Base-by-base conservation (phyloP, 2,797 vertebrate species). In the Decapterus maruadsi region DNA sequence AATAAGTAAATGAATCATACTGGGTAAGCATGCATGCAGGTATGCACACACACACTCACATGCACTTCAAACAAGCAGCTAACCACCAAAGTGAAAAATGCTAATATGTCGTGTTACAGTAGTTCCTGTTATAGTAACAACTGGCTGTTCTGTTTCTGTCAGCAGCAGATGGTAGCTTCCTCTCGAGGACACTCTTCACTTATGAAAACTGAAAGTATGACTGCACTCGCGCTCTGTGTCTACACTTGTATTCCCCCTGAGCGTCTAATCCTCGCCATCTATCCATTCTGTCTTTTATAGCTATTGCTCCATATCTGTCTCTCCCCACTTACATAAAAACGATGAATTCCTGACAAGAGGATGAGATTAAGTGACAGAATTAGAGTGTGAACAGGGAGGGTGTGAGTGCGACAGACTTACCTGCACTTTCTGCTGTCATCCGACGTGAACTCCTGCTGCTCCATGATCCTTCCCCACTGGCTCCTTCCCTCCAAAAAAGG, bases 401-500 rank as follows among this genome's bases (percentile, higher is more conserved):
- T 58, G 8, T 53, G 45, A 40, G 63, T 48, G 69, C 40, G n/a
- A 70, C 20, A 68, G 57, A 70, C 87, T 87, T 92, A 94, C 94
- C 93, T 94, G 85, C 66, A 78, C 85, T 68, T 83, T 81, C 71
- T 84, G 86, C 79, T 77, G 83, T 90, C 91, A 93, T 94, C 87
- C 90, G 86, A 87, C 86, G 81, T 85, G 68, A 88, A 80, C 85
- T 91, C 87, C 80, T 62, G 79, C 86, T 77, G 71, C 88, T 93
- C 84, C 89, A 26, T 26, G 26, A 94, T 92, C 68, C 31, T 60
- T 68, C 74, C 68, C 58, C 14, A 34, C 31, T 17, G 16, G 42
- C 54, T 76, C 48, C 74, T 72, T 83, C 82, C 68, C 70, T 75
- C 69, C 77, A 1, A 26, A 78, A 85, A 73, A 73, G 36, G 67